Evolutionary conservation across 1,140 invertebrate species (phyloP).

Genomic region (Neodiprion virginianus): DNA sequence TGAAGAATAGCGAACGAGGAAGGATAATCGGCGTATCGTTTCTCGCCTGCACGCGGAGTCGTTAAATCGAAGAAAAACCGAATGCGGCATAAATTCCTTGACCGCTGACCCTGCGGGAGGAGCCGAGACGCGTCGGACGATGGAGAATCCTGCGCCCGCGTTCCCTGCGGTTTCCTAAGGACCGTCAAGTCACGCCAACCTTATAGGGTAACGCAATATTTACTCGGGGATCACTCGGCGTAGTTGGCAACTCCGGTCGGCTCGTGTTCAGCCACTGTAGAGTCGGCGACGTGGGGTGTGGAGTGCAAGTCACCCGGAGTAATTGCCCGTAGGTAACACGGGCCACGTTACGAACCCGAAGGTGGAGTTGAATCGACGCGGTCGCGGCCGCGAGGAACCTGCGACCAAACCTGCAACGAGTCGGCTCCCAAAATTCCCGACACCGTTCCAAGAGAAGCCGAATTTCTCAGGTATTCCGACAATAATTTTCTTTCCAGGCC

Average conservation of each 20-base stretch:
- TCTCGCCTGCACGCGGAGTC: slow-evolving; percentile 21
- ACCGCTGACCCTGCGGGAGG: neutral
- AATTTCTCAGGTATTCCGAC: too few relatives aligned
- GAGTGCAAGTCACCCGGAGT: slow-evolving; percentile 56
- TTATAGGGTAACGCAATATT: slow-evolving; percentile 17
- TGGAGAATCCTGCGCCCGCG: neutral
- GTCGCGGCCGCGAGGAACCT: too few relatives aligned
- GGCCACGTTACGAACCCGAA: neutral
- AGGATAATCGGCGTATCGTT: slow-evolving; percentile 26
- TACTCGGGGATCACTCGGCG: slow-evolving; percentile 10
- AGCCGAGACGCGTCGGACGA: neutral
- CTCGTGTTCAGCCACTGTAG: slow-evolving; percentile 32
- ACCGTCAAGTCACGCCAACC: neutral
- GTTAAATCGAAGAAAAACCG: slow-evolving; percentile 17
- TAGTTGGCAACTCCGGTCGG: slow-evolving; percentile 7
- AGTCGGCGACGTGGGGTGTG: slow-evolving; percentile 40
- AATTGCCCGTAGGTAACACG: slow-evolving; percentile 43
- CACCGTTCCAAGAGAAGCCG: too few relatives aligned
- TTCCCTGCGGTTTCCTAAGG: neutral
- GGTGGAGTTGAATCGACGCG: too few relatives aligned
- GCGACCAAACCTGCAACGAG: neutral
- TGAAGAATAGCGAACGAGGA: slow-evolving; percentile 21
- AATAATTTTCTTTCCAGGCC: too few relatives aligned
- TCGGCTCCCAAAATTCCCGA: too few relatives aligned
- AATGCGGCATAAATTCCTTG: neutral